Percentiles rank a stretch among this genome's conserved stretches.
Evolutionary conservation across 2,113 vertebrate species (phyloP).

Genomic region (Chloropsis cyanopogon): DNA sequence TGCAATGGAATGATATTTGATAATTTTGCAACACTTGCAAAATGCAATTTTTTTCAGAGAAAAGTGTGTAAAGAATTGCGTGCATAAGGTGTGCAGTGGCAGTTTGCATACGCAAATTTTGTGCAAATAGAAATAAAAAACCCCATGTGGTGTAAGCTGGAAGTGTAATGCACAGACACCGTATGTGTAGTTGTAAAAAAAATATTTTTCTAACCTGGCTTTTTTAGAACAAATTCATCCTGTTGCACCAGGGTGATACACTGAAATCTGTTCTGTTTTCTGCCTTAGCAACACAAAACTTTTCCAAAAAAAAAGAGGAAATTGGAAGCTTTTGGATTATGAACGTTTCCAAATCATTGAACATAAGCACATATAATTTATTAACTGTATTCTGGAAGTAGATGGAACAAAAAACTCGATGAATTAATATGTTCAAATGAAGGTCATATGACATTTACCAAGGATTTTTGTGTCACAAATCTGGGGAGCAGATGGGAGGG

Average conservation of each 20-base stretch:
- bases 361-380: background rate
- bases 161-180: background rate
- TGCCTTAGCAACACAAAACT: background rate
- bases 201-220: background rate
- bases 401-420: background rate
- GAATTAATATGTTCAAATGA: background rate
- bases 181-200: background rate
- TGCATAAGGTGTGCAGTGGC: background rate
- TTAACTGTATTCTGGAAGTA: background rate
- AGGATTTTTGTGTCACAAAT: background rate
- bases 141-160: rapidly evolving
- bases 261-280: background rate
- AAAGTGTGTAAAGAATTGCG: background rate
- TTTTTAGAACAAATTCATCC: background rate
- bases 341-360: background rate
- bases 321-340: background rate
- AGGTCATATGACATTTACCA: background rate
- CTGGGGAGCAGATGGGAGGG: background rate
- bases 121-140: background rate
- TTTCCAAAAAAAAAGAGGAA: background rate
- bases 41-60: background rate
- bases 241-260: background rate
- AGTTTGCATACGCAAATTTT: background rate
- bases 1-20: background rate
- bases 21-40: background rate